phyloP scores from a whole-genome alignment of 2,888 invertebrate genomes.

The Mycalesis mineus region DNA sequence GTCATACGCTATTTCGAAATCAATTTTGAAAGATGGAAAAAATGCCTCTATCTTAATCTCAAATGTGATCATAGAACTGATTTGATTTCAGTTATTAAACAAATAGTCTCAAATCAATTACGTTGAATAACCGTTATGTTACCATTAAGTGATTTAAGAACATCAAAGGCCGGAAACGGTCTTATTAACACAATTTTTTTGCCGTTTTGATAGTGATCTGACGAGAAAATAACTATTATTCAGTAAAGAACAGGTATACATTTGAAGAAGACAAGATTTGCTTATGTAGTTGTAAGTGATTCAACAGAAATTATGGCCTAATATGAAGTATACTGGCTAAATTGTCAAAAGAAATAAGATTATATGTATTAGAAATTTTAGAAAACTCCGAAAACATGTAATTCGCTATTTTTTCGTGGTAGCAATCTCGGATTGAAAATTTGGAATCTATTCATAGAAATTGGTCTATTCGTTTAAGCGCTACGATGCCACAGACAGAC shows the following conservation, averaged over 20 bases:
- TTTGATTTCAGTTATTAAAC: background rate
- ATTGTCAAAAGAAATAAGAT: too few relatives aligned
- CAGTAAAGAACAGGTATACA: background rate
- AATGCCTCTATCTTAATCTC: background rate
- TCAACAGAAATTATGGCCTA: too few relatives aligned
- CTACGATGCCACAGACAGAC: too few relatives aligned
- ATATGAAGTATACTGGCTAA: too few relatives aligned
- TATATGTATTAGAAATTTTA: too few relatives aligned
- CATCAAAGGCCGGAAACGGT: background rate
- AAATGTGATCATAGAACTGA: background rate
- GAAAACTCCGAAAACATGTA: too few relatives aligned
- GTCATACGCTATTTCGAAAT: background rate
- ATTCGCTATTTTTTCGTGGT: too few relatives aligned
- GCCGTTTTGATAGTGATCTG: background rate
- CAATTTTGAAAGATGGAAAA: background rate
- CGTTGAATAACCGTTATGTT: background rate
- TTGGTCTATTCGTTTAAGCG: too few relatives aligned
- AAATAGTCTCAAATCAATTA: background rate
- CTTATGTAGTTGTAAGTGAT: too few relatives aligned
- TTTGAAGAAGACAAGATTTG: background rate
- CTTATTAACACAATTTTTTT: background rate
- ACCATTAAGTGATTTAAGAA: background rate
- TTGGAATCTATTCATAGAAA: too few relatives aligned
- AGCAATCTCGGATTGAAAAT: too few relatives aligned
- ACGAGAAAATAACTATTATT: background rate